Evolutionary conservation across 2,888 invertebrate species (phyloP), one percentile per base, ranked within the genome.

Genomic region (Tetanocera ferruginea): DNA sequence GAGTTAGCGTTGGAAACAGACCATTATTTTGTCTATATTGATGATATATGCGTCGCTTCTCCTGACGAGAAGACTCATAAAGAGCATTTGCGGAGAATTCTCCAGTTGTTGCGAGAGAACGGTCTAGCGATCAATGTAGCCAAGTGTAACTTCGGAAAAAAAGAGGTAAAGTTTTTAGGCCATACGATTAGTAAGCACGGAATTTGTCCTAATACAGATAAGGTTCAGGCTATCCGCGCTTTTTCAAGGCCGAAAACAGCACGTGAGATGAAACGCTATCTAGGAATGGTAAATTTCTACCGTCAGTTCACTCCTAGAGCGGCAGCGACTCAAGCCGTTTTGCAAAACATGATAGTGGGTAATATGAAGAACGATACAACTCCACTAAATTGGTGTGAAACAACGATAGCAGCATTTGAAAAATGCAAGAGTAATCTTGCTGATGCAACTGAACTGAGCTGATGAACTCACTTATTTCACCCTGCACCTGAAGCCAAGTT

Each of bases 231-330:
- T 11, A 67, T 74, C 8, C 2, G 9, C n/a, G 62, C 81, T 0
- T 82, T 74, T 55, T 23, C 62, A 3, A 62, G 34, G n/a, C 69
- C 78, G 14, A 75, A 8, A 69, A 55, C 70, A 23, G 75, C 74
- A 51, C 66, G 77, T 14, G 79, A 81, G 17, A 43, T 83, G 23
- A 75, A 80, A 49, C 34, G 80, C 60, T 83, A 81, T 57, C 69
- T 82, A n/a, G 82, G 78, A 3, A 82, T 82, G 78, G 28, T 83
- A 2, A 83, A 82, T 55, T 81, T 80, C 72, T 82, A 83, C 49
- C 78, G 78, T 23, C 67, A 76, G 4, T 79, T 80, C 51, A 55
- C 81, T 1, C 79, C 78, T 11, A 28, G 77, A 19, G 74, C 78
- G 9, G 52, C 62, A 34, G 2, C 74, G 23, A 60, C 57, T 19